These are phyloP conservation scores for Proisotoma minuta DNA, from an alignment of 2,888 invertebrate species.

Conservation along the genomic window DNA sequence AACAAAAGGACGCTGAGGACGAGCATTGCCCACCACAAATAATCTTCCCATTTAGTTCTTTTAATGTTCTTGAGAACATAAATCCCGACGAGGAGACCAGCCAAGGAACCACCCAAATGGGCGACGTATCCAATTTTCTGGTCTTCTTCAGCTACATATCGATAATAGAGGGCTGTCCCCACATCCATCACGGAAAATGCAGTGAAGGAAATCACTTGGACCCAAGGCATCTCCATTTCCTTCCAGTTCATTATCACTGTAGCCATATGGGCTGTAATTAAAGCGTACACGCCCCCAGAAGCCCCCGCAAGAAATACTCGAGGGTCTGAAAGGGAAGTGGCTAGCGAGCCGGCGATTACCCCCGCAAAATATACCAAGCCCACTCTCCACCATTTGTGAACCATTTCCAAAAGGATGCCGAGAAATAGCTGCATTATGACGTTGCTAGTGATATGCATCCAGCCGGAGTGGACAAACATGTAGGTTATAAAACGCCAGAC, in stretches of 20 bases:
- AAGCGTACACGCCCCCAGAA: slow-evolving; percentile 84
- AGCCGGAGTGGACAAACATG: slow-evolving; percentile 86
- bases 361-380: slow-evolving; percentile 76
- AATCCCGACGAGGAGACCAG: slow-evolving; percentile 77
- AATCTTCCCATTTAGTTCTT: slow-evolving; percentile 71
- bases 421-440: slow-evolving; percentile 84
- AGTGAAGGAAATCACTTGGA: slow-evolving; percentile 76
- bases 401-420: slow-evolving; percentile 92
- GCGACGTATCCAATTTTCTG: slow-evolving; percentile 84
- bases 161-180: slow-evolving; percentile 83
- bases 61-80: slow-evolving; percentile 71
- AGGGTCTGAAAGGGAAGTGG: slow-evolving; percentile 75
- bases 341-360: slow-evolving; percentile 76
- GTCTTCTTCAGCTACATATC: slow-evolving; percentile 66
- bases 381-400: slow-evolving; percentile 92
- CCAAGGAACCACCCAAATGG: slow-evolving; percentile 85
- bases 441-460: slow-evolving; percentile 84
- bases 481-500: slow-evolving; percentile 92
- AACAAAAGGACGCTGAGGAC: slow-evolving; percentile 66
- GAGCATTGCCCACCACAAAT: slow-evolving; percentile 75
- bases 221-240: slow-evolving; percentile 92
- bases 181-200: slow-evolving; percentile 77
- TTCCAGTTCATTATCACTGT: slow-evolving; percentile 93
- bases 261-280: slow-evolving; percentile 88
- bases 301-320: slow-evolving; percentile 74